phyloP scores from a whole-genome alignment of 2,113 vertebrate species.

The Hippolais icterina region DNA sequence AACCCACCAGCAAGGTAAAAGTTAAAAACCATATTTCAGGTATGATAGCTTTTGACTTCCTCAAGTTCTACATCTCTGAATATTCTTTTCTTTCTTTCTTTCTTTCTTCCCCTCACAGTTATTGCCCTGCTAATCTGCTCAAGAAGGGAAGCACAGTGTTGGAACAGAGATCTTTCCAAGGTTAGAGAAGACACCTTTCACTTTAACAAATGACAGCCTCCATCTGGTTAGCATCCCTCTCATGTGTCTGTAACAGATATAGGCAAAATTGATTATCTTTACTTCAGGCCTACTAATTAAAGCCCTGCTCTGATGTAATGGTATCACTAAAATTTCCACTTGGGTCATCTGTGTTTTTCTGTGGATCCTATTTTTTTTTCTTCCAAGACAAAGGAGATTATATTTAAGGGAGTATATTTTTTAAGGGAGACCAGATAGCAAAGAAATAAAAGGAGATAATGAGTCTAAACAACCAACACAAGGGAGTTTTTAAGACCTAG shows the following conservation, averaged over 20 bases:
- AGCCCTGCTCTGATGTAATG: conserved; percentile 50
- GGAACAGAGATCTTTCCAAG: conserved; percentile 29
- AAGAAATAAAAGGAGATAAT: neutral
- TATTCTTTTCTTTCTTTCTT: neutral
- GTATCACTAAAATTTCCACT: conserved; percentile 53
- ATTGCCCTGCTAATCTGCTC: neutral
- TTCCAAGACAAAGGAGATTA: neutral
- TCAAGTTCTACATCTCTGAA: neutral
- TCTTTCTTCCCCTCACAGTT: neutral
- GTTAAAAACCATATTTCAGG: neutral
- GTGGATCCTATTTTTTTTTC: neutral
- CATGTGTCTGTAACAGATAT: conserved; percentile 65
- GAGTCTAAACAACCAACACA: neutral
- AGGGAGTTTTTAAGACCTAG: neutral
- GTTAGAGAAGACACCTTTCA: conserved; percentile 66
- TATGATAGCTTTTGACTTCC: neutral
- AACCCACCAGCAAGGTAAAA: neutral
- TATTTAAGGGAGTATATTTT: neutral
- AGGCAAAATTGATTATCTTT: conserved; percentile 69
- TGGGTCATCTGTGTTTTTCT: conserved; percentile 38
- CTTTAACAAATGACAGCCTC: conserved; percentile 35
- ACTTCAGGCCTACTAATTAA: conserved; percentile 66
- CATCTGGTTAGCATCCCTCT: conserved; percentile 58
- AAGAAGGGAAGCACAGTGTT: neutral
- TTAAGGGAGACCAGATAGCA: neutral